phyloP scores from a whole-genome alignment of 2,888 invertebrate species.

The Hirtodrosophila trivittata region DNA sequence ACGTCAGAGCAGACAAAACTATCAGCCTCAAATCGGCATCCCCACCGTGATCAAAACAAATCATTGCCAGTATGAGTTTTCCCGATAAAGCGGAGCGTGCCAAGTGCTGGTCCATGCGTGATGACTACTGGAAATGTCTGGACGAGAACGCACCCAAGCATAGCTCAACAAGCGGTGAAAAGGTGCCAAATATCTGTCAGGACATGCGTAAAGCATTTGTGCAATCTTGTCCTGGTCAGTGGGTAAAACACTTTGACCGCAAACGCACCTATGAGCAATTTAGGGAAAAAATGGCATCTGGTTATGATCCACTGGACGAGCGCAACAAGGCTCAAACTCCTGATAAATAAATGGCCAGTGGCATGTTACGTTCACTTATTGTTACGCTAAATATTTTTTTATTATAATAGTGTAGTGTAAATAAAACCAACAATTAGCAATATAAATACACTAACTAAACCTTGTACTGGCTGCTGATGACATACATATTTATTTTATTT shows the following conservation, averaged over 20 bases:
- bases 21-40: slow-evolving; percentile 15
- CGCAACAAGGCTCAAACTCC: slow-evolving; percentile 35
- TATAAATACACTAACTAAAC: slow-evolving; percentile 13
- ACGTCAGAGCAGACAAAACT: neutral
- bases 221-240: slow-evolving; percentile 90
- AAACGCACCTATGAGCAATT: slow-evolving; percentile 94
- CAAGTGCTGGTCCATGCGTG: slow-evolving; percentile 93
- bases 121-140: slow-evolving; percentile 95
- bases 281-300: slow-evolving; percentile 93
- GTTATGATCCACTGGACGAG: slow-evolving; percentile 89
- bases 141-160: slow-evolving; percentile 87
- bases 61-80: slow-evolving; percentile 88
- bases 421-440: slow-evolving; percentile 46
- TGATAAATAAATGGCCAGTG: slow-evolving; percentile 35
- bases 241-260: slow-evolving; percentile 97
- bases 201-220: slow-evolving; percentile 90
- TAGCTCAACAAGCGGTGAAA: slow-evolving; percentile 84
- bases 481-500: neutral
- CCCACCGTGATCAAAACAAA: no score
- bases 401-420: slow-evolving; percentile 53
- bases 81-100: slow-evolving; percentile 91
- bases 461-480: neutral
- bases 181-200: slow-evolving; percentile 86
- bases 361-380: slow-evolving; percentile 14
- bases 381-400: slow-evolving; percentile 52